Percentiles rank a stretch among this genome's conserved stretches.
Evolutionary conservation across 2,888 invertebrate genomes (phyloP).

Genomic region (Rhyacophila evoluta): DNA sequence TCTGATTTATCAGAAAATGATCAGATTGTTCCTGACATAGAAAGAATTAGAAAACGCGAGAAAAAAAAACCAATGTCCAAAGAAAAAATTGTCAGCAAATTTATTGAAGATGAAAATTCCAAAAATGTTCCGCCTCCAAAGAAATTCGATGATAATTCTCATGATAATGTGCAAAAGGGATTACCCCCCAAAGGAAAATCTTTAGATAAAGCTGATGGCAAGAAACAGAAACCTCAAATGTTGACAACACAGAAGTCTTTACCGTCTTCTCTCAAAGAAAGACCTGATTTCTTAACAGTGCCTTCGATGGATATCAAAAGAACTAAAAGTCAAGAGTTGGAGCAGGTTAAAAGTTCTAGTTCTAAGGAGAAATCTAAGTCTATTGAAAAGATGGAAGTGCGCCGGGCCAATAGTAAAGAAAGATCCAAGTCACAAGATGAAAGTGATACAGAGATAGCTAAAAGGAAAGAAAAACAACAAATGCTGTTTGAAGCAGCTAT

Average conservation of each 20-base stretch:
- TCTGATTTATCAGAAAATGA: slow-evolving; percentile 68
- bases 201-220: slow-evolving; percentile 65
- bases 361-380: slow-evolving; percentile 78
- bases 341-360: slow-evolving; percentile 66
- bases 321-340: slow-evolving; percentile 74
- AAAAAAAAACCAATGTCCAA: slow-evolving; percentile 61
- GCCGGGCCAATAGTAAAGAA: slow-evolving; percentile 72
- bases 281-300: slow-evolving; percentile 68
- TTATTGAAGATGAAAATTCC: slow-evolving; percentile 62
- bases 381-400: slow-evolving; percentile 74
- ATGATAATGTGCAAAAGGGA: slow-evolving; percentile 52
- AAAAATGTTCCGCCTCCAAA: slow-evolving; percentile 58
- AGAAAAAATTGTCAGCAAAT: slow-evolving; percentile 41
- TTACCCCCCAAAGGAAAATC: slow-evolving; percentile 63
- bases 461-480: slow-evolving; percentile 81
- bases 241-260: slow-evolving; percentile 70
- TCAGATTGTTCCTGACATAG: slow-evolving; percentile 68
- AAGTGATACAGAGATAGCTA: slow-evolving; percentile 78
- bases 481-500: slow-evolving; percentile 81
- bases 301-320: slow-evolving; percentile 71
- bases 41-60: slow-evolving; percentile 65
- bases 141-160: slow-evolving; percentile 59
- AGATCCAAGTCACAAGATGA: slow-evolving; percentile 80
- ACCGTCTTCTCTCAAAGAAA: slow-evolving; percentile 68
- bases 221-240: slow-evolving; percentile 61